Base-by-base conservation (phyloP, 1,140 invertebrate genomes). In the Formica exsecta region DNA sequence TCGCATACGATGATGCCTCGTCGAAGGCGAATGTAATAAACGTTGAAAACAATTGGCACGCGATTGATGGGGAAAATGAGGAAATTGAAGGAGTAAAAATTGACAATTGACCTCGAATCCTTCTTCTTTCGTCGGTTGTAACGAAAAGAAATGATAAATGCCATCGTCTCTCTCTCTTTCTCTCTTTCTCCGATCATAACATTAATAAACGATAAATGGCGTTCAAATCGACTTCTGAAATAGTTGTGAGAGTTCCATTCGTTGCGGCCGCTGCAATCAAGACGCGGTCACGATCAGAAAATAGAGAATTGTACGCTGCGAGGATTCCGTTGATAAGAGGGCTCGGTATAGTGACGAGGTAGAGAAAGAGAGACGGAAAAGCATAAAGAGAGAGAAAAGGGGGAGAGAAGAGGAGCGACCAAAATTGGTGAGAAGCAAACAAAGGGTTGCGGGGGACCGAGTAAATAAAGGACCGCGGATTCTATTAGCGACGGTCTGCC, bases 391-490 rank as follows among this genome's bases (percentile, higher is more conserved):
- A 38, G 44, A 22, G 6, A 32, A 36, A 54, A 86, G 44, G 48
- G 85, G 22, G 66, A 41, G 59, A 32, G 29, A 9, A 54, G 13
- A 66, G 13, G 25, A 61, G 54, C 38, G 41, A 64, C 61, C 79
- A 76, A 90, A 92, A 92, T 92, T 92, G 91, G 79, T 73, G 85
- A 90, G 90, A 80, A 75, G 73, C 80, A 83, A 88, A 87, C 74
- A 88, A 89, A 89, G 77, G 85, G 81, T 70, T 75, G 91, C 76
- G 85, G 81, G 91, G 86, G 73, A 90, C 54, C 88, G 65, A 85
- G 91, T 88, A 93, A 93, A 93, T 92, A 91, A 93, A 93, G 90
- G 87, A 81, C 71, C 84, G 84, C 85, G 90, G 86, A 93, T 94
- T 93, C 93, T 94, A 93, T 93, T 93, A 93, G 93, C 90, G 86